phyloP scores from a whole-genome alignment of 1,140 invertebrate genomes.

The Leguminivora glycinivorella region DNA sequence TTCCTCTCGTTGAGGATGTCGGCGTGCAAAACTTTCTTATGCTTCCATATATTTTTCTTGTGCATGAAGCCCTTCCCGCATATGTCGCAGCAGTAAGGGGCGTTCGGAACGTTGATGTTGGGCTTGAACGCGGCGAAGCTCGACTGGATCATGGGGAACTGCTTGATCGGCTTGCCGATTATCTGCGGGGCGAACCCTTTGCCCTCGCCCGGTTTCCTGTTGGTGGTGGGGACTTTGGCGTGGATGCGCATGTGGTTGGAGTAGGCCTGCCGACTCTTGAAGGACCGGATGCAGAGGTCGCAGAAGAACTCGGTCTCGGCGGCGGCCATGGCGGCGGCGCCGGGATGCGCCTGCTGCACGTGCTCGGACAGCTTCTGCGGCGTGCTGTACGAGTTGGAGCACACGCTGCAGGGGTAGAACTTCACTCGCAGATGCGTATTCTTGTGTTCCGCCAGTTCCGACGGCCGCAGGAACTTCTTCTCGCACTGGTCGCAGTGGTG shows the following conservation, averaged over 20 bases:
- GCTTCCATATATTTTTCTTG: slow-evolving; percentile 79
- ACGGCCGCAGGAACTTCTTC: slow-evolving; percentile 80
- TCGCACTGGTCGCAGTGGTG: slow-evolving; percentile 82
- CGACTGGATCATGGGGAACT: slow-evolving; percentile 59
- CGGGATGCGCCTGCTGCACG: slow-evolving; percentile 73
- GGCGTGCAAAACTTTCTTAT: slow-evolving; percentile 76
- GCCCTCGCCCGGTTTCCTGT: slow-evolving; percentile 65
- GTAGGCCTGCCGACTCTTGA: slow-evolving; percentile 76
- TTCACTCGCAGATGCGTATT: slow-evolving; percentile 84
- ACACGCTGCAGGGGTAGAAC: slow-evolving; percentile 82
- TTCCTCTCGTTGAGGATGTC: slow-evolving; percentile 65
- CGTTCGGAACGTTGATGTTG: slow-evolving; percentile 61
- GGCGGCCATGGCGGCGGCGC: slow-evolving; percentile 37
- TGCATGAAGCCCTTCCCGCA: slow-evolving; percentile 81
- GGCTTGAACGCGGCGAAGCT: slow-evolving; percentile 58
- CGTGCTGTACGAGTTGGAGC: slow-evolving; percentile 81
- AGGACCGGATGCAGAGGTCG: slow-evolving; percentile 73
- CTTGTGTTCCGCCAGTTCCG: slow-evolving; percentile 82
- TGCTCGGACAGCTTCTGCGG: slow-evolving; percentile 79
- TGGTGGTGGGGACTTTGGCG: slow-evolving; percentile 73
- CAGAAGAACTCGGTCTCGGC: slow-evolving; percentile 70
- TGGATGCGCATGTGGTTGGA: slow-evolving; percentile 79
- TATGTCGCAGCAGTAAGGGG: slow-evolving; percentile 79
- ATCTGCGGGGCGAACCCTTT: slow-evolving; percentile 65
- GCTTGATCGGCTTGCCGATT: slow-evolving; percentile 68